A percentile compares a stretch with the other conserved stretches of the same genome.
Evolutionary conservation across 1,140 invertebrate species (phyloP).

Genomic region (Pararge aegeria): DNA sequence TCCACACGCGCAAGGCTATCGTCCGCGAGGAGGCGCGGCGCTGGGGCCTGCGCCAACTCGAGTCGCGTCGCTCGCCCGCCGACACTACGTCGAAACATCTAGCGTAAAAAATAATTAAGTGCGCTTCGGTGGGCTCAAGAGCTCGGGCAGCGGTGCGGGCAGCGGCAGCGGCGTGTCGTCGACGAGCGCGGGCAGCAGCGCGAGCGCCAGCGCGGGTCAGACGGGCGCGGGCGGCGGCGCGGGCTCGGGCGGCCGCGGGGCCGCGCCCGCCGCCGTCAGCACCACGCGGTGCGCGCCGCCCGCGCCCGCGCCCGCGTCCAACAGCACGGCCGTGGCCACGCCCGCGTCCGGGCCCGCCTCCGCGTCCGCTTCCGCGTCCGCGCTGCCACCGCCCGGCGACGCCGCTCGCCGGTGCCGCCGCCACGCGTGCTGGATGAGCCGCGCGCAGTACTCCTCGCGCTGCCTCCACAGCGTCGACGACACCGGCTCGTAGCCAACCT

Average conservation of each 20-base stretch:
- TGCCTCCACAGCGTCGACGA: conserved; percentile 96
- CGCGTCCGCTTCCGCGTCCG: conserved; percentile 35
- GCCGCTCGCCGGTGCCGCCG: conserved; percentile 89
- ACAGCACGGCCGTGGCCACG: conserved; percentile 78
- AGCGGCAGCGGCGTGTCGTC: conserved; percentile 69
- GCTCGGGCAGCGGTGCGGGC: conserved; percentile 74
- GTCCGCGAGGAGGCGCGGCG: conserved; percentile 47
- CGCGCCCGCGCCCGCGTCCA: conserved; percentile 64
- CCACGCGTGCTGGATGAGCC: conserved; percentile 97
- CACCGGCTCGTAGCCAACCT: conserved; percentile 94
- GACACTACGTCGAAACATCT: conserved; percentile 57
- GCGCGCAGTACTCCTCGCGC: conserved; percentile 96
- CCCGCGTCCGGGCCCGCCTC: conserved; percentile 81
- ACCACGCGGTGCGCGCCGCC: conserved; percentile 85
- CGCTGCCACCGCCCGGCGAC: conserved; percentile 58
- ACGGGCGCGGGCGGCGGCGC: conserved; percentile 65
- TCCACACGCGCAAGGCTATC: conserved; percentile 53
- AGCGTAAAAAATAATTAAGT: conserved; percentile 74
- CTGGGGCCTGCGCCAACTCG: conserved; percentile 32
- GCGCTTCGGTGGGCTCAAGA: conserved; percentile 73
- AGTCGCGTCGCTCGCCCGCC: conserved; percentile 55
- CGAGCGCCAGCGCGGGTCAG: conserved; percentile 71
- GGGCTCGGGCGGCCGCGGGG: conserved; percentile 53
- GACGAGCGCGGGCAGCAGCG: conserved; percentile 70
- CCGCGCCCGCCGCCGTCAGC: conserved; percentile 90